Evolutionary conservation across 2,888 invertebrate genomes (phyloP).

Genomic region (Oligia fasciuncula): DNA sequence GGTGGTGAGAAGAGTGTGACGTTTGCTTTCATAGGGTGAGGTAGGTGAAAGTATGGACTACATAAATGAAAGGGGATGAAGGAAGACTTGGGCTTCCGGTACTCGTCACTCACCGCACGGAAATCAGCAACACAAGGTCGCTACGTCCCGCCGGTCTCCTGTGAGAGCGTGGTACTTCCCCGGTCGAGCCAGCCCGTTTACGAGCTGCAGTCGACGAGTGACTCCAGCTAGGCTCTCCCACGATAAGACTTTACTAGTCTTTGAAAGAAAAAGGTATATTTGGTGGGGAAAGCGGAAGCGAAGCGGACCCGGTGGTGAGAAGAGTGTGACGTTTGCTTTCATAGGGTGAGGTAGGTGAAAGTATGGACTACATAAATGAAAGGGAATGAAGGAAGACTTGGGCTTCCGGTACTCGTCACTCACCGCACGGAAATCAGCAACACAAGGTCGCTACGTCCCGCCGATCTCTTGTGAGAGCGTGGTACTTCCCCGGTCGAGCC

Average conservation of each 20-base stretch:
- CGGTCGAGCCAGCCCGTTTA: neutral
- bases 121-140: slow-evolving; percentile 4
- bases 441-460: neutral
- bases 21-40: too few species aligned
- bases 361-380: too few species aligned
- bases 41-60: too few species aligned
- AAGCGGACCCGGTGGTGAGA: too few species aligned
- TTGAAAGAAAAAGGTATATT: neutral
- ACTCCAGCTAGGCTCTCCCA: slow-evolving; percentile 16
- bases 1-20: too few species aligned
- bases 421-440: slow-evolving; percentile 23
- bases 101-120: slow-evolving; percentile 37
- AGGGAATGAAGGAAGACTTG: neutral
- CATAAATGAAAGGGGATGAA: too few species aligned
- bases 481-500: slow-evolving; percentile 15
- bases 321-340: too few species aligned
- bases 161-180: neutral
- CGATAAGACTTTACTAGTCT: neutral
- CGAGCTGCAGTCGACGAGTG: neutral
- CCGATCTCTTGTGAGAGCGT: slow-evolving; percentile 34
- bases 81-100: neutral
- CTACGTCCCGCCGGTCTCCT: neutral
- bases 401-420: slow-evolving; percentile 30
- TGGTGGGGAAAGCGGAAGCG: too few species aligned
- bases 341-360: too few species aligned